These are phyloP conservation scores for Lasioglossum zephyrum DNA, from an alignment of 2,888 invertebrate species.

Conservation along the genomic window DNA sequence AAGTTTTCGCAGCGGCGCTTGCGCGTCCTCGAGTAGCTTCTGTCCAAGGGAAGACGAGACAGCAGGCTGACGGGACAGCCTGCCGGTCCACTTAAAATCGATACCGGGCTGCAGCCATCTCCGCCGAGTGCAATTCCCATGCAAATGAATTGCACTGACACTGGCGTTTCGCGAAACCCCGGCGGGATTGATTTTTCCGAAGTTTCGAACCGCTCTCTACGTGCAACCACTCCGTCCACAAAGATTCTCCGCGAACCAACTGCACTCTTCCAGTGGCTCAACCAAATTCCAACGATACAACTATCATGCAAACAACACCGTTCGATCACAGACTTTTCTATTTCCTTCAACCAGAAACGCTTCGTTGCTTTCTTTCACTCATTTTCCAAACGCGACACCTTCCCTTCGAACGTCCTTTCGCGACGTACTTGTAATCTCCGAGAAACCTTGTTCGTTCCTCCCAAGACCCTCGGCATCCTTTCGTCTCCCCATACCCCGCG, in stretches of 20 bases:
- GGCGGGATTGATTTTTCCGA: constrained; percentile 74
- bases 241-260: neutral
- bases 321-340: neutral
- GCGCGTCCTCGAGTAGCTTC: constrained; percentile 80
- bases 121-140: constrained; percentile 82
- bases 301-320: neutral
- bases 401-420: constrained; percentile 35
- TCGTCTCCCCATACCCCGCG: neutral
- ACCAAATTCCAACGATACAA: neutral
- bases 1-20: constrained; percentile 76
- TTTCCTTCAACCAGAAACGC: accelerated
- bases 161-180: constrained; percentile 66
- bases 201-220: constrained; percentile 56
- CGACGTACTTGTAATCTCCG: constrained; percentile 44
- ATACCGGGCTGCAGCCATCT: constrained; percentile 81
- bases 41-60: constrained; percentile 83
- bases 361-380: neutral
- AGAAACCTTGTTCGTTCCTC: constrained; percentile 46
- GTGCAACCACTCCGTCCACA: constrained; percentile 12
- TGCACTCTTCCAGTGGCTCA: neutral
- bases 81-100: constrained; percentile 84
- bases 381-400: neutral
- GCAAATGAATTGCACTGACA: constrained; percentile 83
- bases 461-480: constrained; percentile 31
- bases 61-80: constrained; percentile 82